A percentile compares a stretch with the other conserved stretches of the same genome.
Conservation (phyloP, 2,113 vertebrate species). For the Gallinago media region DNA sequence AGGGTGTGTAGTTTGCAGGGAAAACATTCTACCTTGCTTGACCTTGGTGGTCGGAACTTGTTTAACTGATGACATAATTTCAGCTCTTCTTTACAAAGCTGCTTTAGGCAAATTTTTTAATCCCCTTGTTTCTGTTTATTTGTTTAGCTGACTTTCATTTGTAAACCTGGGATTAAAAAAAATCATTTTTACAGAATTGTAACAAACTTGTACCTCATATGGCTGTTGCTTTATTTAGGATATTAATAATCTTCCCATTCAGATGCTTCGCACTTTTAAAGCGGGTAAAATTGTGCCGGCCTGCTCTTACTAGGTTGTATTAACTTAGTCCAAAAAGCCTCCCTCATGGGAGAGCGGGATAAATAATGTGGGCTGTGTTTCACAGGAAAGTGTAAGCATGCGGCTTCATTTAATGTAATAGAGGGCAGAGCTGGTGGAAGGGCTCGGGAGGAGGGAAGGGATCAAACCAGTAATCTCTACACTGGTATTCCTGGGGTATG, state of each 20-base stretch:
- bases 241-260: constrained; percentile 26
- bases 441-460: not conserved
- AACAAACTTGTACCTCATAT: not conserved
- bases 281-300: not conserved
- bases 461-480: not conserved
- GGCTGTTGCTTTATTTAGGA: constrained; percentile 10
- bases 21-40: not conserved
- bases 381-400: not conserved
- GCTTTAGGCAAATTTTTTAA: constrained; percentile 56
- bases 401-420: not conserved
- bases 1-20: not conserved
- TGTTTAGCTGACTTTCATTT: constrained; percentile 44
- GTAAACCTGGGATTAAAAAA: constrained; percentile 32
- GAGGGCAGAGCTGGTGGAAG: not conserved
- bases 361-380: not conserved
- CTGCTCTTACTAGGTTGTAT: not conserved
- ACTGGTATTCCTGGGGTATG: not conserved
- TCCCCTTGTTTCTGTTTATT: constrained; percentile 50
- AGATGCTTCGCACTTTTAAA: not conserved
- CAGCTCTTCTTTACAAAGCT: constrained; percentile 49
- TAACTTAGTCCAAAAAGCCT: not conserved
- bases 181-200: constrained; percentile 33
- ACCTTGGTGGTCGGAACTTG: constrained; percentile 8
- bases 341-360: not conserved
- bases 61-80: constrained; percentile 38